Base-by-base conservation (phyloP, 1,140 invertebrate genomes). In the Papilio machaon region DNA sequence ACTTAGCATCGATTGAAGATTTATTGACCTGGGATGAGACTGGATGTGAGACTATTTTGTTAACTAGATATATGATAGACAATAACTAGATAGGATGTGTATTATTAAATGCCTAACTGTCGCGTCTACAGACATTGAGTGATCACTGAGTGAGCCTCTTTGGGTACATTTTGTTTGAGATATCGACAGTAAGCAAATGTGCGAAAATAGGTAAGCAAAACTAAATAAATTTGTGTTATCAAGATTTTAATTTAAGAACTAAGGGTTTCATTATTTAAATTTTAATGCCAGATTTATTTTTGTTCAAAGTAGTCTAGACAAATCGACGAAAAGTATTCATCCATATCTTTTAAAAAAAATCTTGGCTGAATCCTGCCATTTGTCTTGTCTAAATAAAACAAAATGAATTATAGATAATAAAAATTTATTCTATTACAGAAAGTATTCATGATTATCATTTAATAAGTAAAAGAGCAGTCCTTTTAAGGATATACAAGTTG, bases 1-100 rank as follows among this genome's bases (percentile, higher is more conserved):
- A 52, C 46, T 75, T 47, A 75, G 43, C 19, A 67, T 35, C 46
- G 73, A 75, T 75, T 75, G 73, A 75, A 75, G 73, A 75, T 75
- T 43, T 75, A 75, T 75, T 75, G 43, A 49, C 73, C 73, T 52
- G 73, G 73, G 64, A 67, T 17, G 64, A 13, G 64, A 67, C 23
- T 13, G 7, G 17, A 60, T 19, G 23, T 30, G 23, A 64, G 7
- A 19, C 60, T 13, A 67, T 67, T 67, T 11, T 67, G 23, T 67
- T 67, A 38, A 38, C 35, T 10, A 35, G n/a, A 67, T 58, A n/a
- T 58, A 58, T 58, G 54, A n/a, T n/a, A 67, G 30, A 64, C 60
- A 30, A 30, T 64, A 13, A 11, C 15, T 19, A 23, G 9, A 30
- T 10, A 30, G 23, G 19, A 64, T 30, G 23, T 67, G 9, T 38